phyloP scores from a whole-genome alignment of 2,113 vertebrate genomes.

The Serilophus lunatus region DNA sequence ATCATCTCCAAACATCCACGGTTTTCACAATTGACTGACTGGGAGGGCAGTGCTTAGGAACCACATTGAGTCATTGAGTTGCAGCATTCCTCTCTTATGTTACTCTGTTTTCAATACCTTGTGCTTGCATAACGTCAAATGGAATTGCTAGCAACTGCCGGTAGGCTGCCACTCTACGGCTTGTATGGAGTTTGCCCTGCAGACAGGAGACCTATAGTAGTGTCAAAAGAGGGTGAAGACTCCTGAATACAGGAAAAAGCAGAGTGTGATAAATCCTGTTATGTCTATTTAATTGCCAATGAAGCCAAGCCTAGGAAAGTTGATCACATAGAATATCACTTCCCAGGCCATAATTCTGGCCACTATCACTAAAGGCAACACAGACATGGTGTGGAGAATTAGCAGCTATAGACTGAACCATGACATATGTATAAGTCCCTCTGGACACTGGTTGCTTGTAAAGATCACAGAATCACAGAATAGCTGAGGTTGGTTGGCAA shows the following conservation, averaged over 20 bases:
- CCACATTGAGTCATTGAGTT: too few relatives aligned
- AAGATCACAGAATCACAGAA: not conserved
- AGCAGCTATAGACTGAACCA: not conserved
- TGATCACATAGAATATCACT: not conserved
- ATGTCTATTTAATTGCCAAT: not conserved
- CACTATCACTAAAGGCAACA: not conserved
- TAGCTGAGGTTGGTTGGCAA: not conserved
- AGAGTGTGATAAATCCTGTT: not conserved
- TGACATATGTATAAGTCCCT: not conserved
- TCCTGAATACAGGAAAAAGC: not conserved
- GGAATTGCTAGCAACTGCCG: not conserved
- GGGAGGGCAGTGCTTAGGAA: not conserved
- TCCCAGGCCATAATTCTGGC: not conserved
- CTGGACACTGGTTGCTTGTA: not conserved
- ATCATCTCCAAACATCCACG: fast-evolving
- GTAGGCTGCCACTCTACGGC: not conserved
- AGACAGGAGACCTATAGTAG: not conserved
- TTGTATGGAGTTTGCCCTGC: not conserved
- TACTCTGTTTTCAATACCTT: not conserved
- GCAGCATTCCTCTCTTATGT: not conserved
- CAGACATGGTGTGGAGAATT: not conserved
- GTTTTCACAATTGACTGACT: not conserved
- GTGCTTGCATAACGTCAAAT: not conserved
- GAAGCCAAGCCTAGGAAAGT: not conserved
- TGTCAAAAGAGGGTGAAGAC: not conserved